phyloP scores from a whole-genome alignment of 37 sponge, comb jelly and placozoan species.

The Lycopodina hypogea region DNA sequence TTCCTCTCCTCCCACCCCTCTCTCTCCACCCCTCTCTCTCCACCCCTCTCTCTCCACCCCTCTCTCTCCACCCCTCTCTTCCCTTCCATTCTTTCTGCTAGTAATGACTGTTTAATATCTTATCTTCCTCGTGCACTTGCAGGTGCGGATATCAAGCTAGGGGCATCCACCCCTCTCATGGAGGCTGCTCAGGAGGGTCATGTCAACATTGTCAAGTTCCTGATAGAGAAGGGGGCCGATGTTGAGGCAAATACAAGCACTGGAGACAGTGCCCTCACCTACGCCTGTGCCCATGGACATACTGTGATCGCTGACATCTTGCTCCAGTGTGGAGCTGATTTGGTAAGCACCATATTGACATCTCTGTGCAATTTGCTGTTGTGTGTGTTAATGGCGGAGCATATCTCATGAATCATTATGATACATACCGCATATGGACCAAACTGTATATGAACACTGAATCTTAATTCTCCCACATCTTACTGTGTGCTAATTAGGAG shows the following conservation, averaged over 20 bases:
- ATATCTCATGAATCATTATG: neutral
- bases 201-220: conserved; percentile 73
- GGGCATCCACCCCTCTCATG: conserved; percentile 83
- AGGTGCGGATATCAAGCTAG: conserved; percentile 78
- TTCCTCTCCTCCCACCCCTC: neutral
- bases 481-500: conserved; percentile 53
- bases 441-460: no score
- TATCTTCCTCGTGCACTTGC: no score
- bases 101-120: no score
- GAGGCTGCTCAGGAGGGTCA: conserved; percentile 87
- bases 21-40: neutral
- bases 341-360: conserved; percentile 34
- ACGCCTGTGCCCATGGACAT: conserved; percentile 78
- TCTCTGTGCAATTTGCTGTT: neutral
- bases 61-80: no score
- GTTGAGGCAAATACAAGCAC: conserved; percentile 70
- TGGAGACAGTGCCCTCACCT: conserved; percentile 71
- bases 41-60: no score
- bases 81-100: no score
- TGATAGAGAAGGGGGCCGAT: conserved; percentile 61
- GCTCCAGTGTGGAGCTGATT: conserved; percentile 56
- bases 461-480: no score
- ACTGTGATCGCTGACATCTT: conserved; percentile 63
- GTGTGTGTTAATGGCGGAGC: neutral
- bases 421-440: no score